Conservation (phyloP, 1,140 invertebrate species). For the Drosophila elegans region DNA sequence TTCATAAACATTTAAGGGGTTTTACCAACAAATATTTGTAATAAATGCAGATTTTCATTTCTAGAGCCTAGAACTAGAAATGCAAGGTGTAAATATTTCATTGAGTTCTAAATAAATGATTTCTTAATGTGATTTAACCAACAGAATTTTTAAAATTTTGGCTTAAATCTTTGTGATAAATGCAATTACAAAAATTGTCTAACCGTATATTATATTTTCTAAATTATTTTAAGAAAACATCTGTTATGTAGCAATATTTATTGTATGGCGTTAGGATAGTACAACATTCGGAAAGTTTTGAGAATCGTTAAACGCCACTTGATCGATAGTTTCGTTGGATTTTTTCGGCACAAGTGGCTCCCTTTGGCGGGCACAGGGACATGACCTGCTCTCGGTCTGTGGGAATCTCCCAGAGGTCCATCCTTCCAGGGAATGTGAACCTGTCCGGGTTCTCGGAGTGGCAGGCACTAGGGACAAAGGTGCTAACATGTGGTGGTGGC, state of each 20-base stretch:
- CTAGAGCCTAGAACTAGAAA: too few species aligned
- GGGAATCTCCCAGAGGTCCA: constrained; percentile 30
- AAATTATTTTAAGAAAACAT: too few species aligned
- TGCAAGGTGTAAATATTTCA: too few species aligned
- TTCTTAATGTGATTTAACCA: too few species aligned
- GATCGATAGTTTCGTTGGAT: constrained; percentile 5
- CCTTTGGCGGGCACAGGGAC: constrained; percentile 2
- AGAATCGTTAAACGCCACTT: constrained; percentile 28
- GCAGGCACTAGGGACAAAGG: neutral
- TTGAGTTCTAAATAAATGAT: too few species aligned
- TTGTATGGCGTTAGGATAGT: neutral
- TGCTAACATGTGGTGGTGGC: constrained; percentile 59
- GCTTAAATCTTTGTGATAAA: too few species aligned
- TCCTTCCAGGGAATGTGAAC: constrained; percentile 41
- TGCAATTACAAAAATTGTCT: too few species aligned
- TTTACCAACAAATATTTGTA: too few species aligned
- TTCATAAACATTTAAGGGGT: too few species aligned
- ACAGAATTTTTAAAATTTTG: too few species aligned
- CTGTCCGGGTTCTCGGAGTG: constrained; percentile 16
- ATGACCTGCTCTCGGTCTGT: constrained; percentile 13
- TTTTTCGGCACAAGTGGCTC: constrained; percentile 34
- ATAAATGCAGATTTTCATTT: too few species aligned
- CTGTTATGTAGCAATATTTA: neutral
- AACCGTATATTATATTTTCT: too few species aligned
- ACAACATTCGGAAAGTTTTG: neutral